These are phyloP conservation scores for Gonocerus acuteangulatus DNA, from an alignment of 2,888 invertebrate species.

Conservation along the genomic window DNA sequence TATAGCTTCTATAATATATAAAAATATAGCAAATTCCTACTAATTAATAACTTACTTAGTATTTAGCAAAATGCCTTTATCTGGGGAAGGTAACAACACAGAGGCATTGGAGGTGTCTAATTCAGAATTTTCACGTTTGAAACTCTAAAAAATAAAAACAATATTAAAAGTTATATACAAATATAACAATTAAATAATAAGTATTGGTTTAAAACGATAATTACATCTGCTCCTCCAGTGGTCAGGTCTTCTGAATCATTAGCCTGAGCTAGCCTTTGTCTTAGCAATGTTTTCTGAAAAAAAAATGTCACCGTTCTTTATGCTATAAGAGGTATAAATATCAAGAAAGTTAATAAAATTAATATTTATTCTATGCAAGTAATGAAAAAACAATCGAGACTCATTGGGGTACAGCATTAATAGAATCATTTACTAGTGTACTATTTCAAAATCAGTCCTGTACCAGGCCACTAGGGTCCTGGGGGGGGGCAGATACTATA, in stretches of 20 bases:
- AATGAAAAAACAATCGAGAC: too few relatives aligned
- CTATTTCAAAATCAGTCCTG: too few relatives aligned
- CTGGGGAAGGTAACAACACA: conserved; percentile 43
- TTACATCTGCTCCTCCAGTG: not conserved
- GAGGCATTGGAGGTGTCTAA: not conserved
- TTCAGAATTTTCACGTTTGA: not conserved
- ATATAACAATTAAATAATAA: not conserved
- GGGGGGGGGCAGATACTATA: too few relatives aligned
- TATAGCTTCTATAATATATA: too few relatives aligned
- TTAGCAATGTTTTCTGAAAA: conserved; percentile 34
- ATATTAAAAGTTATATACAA: not conserved
- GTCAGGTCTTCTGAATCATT: conserved; percentile 17
- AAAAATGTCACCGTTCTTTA: too few relatives aligned
- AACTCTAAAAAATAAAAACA: not conserved
- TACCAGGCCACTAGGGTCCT: too few relatives aligned
- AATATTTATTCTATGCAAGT: too few relatives aligned
- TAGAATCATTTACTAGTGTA: too few relatives aligned
- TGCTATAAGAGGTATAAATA: too few relatives aligned
- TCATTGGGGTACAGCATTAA: too few relatives aligned
- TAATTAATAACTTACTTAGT: conserved; percentile 45
- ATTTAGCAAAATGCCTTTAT: conserved; percentile 53
- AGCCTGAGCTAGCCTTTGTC: conserved; percentile 22
- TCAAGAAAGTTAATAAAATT: too few relatives aligned
- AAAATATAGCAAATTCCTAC: too few relatives aligned
- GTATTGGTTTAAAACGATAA: not conserved